Percentiles rank a stretch among this genome's conserved stretches.
These are phyloP conservation scores for Neotragus moschatus DNA, from an alignment of 2,113 vertebrate species.

Conservation along the genomic window DNA sequence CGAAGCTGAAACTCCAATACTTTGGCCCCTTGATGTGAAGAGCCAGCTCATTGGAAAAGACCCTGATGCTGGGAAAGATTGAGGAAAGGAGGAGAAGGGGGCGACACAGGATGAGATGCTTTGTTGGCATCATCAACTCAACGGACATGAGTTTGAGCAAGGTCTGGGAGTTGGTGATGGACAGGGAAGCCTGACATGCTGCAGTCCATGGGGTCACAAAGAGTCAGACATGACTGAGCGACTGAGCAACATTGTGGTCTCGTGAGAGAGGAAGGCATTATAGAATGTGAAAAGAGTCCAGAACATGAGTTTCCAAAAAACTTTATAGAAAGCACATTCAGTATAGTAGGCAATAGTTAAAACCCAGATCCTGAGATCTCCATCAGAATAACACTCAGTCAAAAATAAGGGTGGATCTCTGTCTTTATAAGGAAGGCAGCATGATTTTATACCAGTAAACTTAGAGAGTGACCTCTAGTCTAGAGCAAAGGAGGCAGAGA, in stretches of 20 bases:
- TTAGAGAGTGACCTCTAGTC: not conserved
- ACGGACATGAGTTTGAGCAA: too few relatives aligned
- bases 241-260: too few relatives aligned
- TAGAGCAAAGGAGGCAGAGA: accelerated
- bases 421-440: not conserved
- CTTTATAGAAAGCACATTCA: not conserved
- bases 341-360: not conserved
- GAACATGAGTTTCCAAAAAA: not conserved
- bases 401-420: not conserved
- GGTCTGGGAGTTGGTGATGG: too few relatives aligned
- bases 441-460: not conserved
- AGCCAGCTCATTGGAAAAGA: too few relatives aligned
- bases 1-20: too few relatives aligned
- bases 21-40: too few relatives aligned
- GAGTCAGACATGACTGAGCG: accelerated
- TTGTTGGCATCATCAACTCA: too few relatives aligned
- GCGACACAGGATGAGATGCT: too few relatives aligned
- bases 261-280: not conserved
- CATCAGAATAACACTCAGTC: not conserved
- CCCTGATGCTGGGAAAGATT: too few relatives aligned
- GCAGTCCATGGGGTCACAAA: too few relatives aligned
- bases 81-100: too few relatives aligned
- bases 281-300: not conserved
- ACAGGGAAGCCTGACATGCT: too few relatives aligned
- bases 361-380: not conserved